Evolutionary conservation across 2,888 invertebrate species (phyloP).

Genomic region (Tachystola acroxantha): DNA sequence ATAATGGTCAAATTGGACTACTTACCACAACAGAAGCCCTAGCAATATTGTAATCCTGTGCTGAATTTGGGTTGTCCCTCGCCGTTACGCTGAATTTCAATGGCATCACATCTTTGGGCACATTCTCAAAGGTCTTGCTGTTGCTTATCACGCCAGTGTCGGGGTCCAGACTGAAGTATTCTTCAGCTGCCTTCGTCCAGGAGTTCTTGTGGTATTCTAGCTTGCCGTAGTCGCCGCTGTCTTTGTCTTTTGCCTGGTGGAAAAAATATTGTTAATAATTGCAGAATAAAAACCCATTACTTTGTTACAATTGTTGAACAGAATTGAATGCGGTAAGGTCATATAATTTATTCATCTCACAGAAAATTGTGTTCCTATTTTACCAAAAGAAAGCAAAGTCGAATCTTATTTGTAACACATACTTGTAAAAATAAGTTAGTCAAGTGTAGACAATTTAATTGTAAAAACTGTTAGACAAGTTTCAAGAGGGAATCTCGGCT

Average conservation of each 20-base stretch:
- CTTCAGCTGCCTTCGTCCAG: constrained; percentile 69
- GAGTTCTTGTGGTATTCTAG: constrained; percentile 82
- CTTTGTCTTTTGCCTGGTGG: constrained; percentile 88
- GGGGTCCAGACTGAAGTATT: constrained; percentile 85
- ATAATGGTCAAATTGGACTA: no score
- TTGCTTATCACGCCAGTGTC: constrained; percentile 88
- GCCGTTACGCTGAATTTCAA: constrained; percentile 86
- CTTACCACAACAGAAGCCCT: constrained; percentile 82
- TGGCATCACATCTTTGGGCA: constrained; percentile 81
- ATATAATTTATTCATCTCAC: no score
- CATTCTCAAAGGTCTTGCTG: constrained; percentile 83
- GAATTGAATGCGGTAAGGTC: no score
- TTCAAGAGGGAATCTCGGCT: no score
- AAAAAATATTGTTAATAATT: neutral
- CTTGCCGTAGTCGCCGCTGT: constrained; percentile 90
- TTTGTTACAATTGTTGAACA: no score
- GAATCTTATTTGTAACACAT: no score
- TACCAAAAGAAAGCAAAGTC: no score
- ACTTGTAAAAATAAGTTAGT: no score
- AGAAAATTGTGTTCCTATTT: no score
- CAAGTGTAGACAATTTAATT: no score
- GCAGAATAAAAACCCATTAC: no score
- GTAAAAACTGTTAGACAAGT: no score
- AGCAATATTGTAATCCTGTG: constrained; percentile 79
- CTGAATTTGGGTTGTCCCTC: constrained; percentile 84